Base-by-base conservation (phyloP, 2,888 invertebrate species). In the Drosophila leonis region DNA sequence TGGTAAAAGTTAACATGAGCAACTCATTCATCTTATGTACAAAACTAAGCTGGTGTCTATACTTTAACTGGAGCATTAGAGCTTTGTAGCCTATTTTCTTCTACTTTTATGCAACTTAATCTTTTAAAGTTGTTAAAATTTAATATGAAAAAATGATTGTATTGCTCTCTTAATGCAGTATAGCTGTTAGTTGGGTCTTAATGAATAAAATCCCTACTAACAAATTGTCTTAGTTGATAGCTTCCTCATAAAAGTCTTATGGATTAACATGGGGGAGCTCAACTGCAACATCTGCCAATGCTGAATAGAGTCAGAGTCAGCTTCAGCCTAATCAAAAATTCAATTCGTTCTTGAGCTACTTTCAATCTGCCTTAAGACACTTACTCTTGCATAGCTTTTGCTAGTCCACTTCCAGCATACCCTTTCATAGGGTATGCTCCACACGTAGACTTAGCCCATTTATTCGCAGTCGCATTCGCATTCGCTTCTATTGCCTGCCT, bases 381-480 rank as follows among this genome's bases (percentile, higher is more conserved):
- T 42, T 4, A 15, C 20, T 18, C 20, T 10, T 0, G 24, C 44
- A 13, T 42, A 6, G 39, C n/a, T 37, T 6, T 13, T 15, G 7
- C 7, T 37, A 4, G n/a, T 4, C 24, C 2, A 24, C 29, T 13
- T 24, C 2, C 8, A 20, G 29, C 15, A 31, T 48, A 48, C 37
- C 54, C 60, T n/a, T 20, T 6, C 5, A 20, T 42, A 56, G 66
- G 52, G 54, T 54, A 48, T 48, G 10, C 42, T 15, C 51, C n/a
- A 9, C 35, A 35, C 48, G 59, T 35, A 27, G 35, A 27, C 60
- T 31, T 20, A 54, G 41, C 41, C 61, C 42, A 51, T 44, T 41
- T 60, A 33, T 33, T 44, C 51, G 12, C 31, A 24, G 39, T 29
- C 42, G 15, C 27, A 37, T n/a, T 29, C 42, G 15, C 27, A 29